These are phyloP conservation scores for Junonia oenone DNA, from an alignment of 2,888 invertebrate species.

Conservation along the genomic window DNA sequence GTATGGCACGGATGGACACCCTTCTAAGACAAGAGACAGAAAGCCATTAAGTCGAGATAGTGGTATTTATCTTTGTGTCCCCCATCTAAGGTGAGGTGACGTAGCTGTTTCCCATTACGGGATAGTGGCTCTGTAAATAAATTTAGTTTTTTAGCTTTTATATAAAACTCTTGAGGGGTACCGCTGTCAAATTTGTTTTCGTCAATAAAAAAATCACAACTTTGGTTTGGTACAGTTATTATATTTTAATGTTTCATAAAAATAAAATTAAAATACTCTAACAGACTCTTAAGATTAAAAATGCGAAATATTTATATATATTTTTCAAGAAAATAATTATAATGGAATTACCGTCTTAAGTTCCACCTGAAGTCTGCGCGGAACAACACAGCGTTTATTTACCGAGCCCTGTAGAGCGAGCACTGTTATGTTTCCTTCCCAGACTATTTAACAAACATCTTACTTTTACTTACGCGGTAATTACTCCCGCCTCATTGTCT, in stretches of 20 bases:
- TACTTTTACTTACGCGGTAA: conserved; percentile 23
- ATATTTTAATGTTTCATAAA: no score
- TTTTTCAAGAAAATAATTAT: conserved; percentile 1
- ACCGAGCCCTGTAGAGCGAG: conserved; percentile 10
- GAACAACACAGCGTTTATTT: conserved; percentile 5
- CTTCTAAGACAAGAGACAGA: conserved; percentile 56
- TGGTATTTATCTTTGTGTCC: conserved; percentile 66
- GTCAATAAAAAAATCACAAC: background rate
- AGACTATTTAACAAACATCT: conserved; percentile 22
- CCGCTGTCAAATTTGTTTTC: background rate
- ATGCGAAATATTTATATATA: background rate
- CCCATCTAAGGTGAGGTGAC: conserved; percentile 45
- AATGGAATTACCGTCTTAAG: conserved; percentile 2
- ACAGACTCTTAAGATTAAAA: no score
- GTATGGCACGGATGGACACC: conserved; percentile 53
- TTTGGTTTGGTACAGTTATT: no score
- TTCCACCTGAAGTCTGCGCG: background rate
- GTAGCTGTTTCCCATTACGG: conserved; percentile 53
- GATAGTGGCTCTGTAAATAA: conserved; percentile 32
- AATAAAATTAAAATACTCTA: no score
- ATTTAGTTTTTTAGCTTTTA: conserved; percentile 25
- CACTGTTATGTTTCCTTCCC: conserved; percentile 15
- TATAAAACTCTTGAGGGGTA: background rate
- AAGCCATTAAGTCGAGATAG: conserved; percentile 69
- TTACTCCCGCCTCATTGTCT: conserved; percentile 24